A percentile compares a stretch with the other conserved stretches of the same genome.
Evolutionary conservation across 2,888 invertebrate genomes (phyloP).

Genomic region (Cryptus armator): DNA sequence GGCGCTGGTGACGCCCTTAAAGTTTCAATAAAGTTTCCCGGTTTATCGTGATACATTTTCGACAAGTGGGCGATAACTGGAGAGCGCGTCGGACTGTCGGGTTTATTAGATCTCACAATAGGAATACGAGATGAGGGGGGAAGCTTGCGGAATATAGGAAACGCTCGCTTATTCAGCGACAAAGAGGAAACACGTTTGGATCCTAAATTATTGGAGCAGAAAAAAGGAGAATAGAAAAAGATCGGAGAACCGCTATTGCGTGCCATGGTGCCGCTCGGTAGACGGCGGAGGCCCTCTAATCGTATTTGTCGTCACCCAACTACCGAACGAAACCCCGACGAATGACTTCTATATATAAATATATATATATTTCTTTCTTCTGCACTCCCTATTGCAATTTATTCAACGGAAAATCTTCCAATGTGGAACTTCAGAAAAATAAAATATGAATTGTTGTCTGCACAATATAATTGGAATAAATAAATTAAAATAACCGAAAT

Average conservation of each 20-base stretch:
- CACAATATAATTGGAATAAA: no score
- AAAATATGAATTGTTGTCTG: background rate
- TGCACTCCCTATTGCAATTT: background rate
- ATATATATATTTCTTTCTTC: constrained; percentile 1
- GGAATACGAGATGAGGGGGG: no score
- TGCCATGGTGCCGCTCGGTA: background rate
- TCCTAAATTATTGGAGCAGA: background rate
- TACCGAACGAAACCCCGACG: background rate
- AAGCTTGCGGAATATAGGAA: no score
- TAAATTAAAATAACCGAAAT: no score
- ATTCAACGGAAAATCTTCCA: constrained; percentile 7
- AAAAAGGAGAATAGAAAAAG: background rate
- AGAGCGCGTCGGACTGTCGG: no score
- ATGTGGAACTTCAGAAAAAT: background rate
- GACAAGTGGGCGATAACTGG: no score
- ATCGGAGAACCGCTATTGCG: background rate
- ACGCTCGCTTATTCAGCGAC: no score
- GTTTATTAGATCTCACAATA: no score
- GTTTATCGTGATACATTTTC: no score
- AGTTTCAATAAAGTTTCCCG: no score
- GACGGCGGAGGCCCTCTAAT: constrained; percentile 5
- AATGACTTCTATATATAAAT: background rate
- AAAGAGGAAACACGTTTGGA: no score
- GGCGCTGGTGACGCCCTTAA: no score
- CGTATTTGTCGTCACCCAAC: constrained; percentile 28